Conservation (phyloP, 1,140 invertebrate species). For the Hylaeus anthracinus region DNA sequence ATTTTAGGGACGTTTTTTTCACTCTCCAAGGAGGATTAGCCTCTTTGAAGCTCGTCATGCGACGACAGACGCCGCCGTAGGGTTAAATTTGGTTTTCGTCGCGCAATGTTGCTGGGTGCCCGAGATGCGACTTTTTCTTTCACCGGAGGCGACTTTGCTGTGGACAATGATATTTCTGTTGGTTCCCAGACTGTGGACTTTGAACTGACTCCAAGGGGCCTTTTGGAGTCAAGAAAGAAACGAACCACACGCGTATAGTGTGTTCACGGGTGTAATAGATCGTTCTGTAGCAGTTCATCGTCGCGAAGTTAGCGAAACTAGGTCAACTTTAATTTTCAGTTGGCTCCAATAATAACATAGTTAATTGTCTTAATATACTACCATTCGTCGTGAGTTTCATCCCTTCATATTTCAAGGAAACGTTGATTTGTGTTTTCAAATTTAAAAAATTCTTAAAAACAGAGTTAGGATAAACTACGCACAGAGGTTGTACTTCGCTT, state of each 20-base stretch:
- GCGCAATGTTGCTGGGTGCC: neutral
- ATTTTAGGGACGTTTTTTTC: constrained; percentile 27
- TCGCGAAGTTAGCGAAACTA: constrained; percentile 1
- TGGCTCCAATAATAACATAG: no score
- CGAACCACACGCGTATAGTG: neutral
- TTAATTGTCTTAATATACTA: no score
- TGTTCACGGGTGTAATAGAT: neutral
- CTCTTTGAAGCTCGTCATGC: constrained; percentile 18
- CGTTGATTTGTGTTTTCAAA: no score
- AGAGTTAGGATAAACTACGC: no score
- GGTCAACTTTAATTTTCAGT: constrained; percentile 4
- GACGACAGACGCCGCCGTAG: neutral
- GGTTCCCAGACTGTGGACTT: constrained; percentile 9
- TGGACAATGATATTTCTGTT: constrained; percentile 42
- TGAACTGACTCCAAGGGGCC: neutral
- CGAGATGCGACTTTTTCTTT: neutral
- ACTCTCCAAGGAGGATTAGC: neutral
- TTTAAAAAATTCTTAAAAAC: no score
- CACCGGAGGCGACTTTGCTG: neutral
- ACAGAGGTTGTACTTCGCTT: neutral
- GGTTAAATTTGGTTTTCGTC: constrained; percentile 33
- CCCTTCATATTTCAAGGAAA: no score
- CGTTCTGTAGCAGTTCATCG: neutral
- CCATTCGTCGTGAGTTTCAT: no score
- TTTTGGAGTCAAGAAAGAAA: neutral